Evolutionary conservation across 2,113 vertebrate species (phyloP), one percentile per base, ranked within the genome.

Genomic region (Passer domesticus): DNA sequence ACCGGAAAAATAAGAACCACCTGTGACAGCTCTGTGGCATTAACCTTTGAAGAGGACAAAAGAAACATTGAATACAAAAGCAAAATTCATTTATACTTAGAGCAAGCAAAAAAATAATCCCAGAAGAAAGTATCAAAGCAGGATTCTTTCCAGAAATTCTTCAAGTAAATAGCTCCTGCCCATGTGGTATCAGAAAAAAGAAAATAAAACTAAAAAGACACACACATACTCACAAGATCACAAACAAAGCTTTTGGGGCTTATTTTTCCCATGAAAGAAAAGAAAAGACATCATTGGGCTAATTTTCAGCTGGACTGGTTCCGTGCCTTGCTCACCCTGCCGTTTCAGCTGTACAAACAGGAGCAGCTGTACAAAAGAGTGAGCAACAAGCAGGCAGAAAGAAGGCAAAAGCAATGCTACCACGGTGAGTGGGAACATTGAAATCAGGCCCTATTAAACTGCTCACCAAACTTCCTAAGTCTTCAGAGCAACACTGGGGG

Each of bases 131-230:
- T 92, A 96, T 95, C 95, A 97, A 97, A 96, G 93, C 92, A 87
- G 82, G 68, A 92, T 87, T 95, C 93, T 95, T 95, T 93, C 93
- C 72, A 94, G 80, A 96, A 94, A 93, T 94, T 90, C 90, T 96
- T 95, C 92, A 94, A 94, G 95, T 97, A 96, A 97, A 96, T 95
- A 95, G 80, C 86, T 89, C 86, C 93, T 94, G 77, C 80, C 92
- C 58, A 39, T 90, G 76, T 46, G 88, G 94, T 86, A 95, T 43
- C 66, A 89, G 81, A 89, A 96, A 49, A 96, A 96, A 94, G 63
- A 95, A 97, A 95, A 92, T 75, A 96, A 93, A 95, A 91, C 92
- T 93, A 95, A 94, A 97, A 96, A 97, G 96, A 92, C 91, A 92
- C 52, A 58, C 55, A 90, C 52, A 75, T 89, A 83, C 92, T 81